Percentiles rank a stretch among this genome's conserved stretches.
Conservation (phyloP, 2,888 invertebrate genomes). For the Agonopterix alstromeriana region DNA sequence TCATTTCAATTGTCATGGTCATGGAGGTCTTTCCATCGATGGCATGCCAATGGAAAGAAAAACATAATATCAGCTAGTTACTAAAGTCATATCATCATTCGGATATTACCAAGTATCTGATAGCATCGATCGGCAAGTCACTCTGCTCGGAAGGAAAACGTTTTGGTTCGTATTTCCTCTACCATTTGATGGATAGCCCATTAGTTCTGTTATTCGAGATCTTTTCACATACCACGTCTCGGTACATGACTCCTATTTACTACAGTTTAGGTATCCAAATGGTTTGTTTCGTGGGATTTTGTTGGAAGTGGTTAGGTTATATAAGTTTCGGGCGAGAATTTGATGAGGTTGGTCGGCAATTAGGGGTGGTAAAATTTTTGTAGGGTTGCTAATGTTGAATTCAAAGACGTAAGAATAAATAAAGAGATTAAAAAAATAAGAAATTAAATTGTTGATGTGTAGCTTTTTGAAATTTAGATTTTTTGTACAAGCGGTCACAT, state of each 20-base stretch:
- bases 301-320: constrained; percentile 11
- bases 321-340: constrained; percentile 17
- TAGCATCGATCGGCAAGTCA: constrained; percentile 12
- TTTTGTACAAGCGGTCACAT: no score
- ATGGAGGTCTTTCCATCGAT: no score
- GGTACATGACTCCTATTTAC: no score
- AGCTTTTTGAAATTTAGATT: no score
- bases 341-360: background rate
- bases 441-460: no score
- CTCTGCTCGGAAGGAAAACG: constrained; percentile 30
- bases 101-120: constrained; percentile 27
- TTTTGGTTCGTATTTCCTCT: constrained; percentile 34
- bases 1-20: no score
- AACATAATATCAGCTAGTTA: no score
- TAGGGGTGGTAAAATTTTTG: background rate
- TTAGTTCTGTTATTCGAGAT: no score
- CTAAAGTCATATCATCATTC: background rate
- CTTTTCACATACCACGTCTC: no score
- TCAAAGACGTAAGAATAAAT: no score
- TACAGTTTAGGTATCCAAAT: constrained; percentile 7
- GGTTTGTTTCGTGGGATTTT: constrained; percentile 9
- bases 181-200: constrained; percentile 4
- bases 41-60: no score
- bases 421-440: no score
- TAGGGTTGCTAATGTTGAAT: background rate